Base-by-base conservation (phyloP, 2,888 invertebrate species). In the Dasysyrphus albostriatus region DNA sequence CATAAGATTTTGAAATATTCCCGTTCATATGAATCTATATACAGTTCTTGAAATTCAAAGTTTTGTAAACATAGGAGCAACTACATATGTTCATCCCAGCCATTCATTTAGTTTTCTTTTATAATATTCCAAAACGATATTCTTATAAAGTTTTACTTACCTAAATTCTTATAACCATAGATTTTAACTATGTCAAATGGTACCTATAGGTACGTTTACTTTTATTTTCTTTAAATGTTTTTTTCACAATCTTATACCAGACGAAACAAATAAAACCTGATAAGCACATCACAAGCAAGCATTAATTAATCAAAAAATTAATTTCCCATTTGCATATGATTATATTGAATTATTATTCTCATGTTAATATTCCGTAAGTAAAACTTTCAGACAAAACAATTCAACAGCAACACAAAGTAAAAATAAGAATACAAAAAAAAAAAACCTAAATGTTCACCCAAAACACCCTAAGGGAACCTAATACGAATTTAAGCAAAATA, bases 281-380 rank as follows among this genome's bases (percentile, higher is more conserved):
- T 7, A 29, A 5, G 5, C 6, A 29, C 5, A 2, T 24, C 9
- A 24, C 19, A 51, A 51, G 1, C 24, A 29, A 54, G 12, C 69
- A 81, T 61, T 56, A 81, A 85, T 87, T 87, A 87, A 87, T 87
- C 87, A 87, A 75, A 87, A 87, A 51, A 78, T 72, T 75, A 83
- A 78, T 79, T 83, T 39, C 65, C 78, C 83, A 87, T 87, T 87
- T 87, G 83, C 83, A 83, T 87, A 75, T 63, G 32, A 74, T 69
- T 34, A 69, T 59, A 42, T 42, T 61, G 14, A 61, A 61, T 39
- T 59, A 42, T 24, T 39, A 75, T 65, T 75, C 70, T 61, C 75
- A 78, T 87, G 78, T 75, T 74, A 75, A 87, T 49, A 37, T 78
- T 75, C 63, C 59, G 70, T 73, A 61, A 83, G 87, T 83, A 75